Evolutionary conservation across 2,113 vertebrate species (phyloP).

Genomic region (Struthidea cinerea): DNA sequence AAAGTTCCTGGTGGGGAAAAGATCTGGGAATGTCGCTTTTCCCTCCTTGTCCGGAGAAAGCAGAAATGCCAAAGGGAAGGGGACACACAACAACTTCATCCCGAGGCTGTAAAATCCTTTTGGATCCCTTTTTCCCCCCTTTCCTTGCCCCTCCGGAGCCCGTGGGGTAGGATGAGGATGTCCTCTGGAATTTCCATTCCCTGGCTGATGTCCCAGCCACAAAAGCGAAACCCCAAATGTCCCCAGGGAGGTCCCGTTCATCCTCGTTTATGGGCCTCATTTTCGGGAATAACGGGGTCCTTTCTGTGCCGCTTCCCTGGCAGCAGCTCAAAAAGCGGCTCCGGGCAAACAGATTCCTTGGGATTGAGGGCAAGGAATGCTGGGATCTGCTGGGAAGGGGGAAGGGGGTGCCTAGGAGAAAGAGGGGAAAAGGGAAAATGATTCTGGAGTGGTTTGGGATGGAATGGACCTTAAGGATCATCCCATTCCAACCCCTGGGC

Average conservation of each 20-base stretch:
- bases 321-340: slow-evolving; percentile 58
- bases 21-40: background rate
- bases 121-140: background rate
- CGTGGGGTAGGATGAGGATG: slow-evolving; percentile 73
- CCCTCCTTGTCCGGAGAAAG: background rate
- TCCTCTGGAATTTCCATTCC: slow-evolving; percentile 72
- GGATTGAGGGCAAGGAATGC: background rate
- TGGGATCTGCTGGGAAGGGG: background rate
- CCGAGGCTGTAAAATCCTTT: background rate
- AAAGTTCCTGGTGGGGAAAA: background rate
- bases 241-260: slow-evolving; percentile 62
- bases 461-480: background rate
- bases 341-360: slow-evolving; percentile 12
- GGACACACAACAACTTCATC: background rate
- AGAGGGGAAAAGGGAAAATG: background rate
- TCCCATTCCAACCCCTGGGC: background rate
- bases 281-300: slow-evolving; percentile 72
- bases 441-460: background rate
- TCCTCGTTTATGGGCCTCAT: slow-evolving; percentile 76
- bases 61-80: background rate
- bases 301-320: slow-evolving; percentile 70
- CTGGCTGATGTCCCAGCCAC: slow-evolving; percentile 72
- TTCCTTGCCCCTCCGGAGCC: slow-evolving; percentile 39
- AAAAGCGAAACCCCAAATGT: slow-evolving; percentile 73
- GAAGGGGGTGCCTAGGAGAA: rapidly evolving